Evolutionary conservation across 2,888 invertebrate species (phyloP), one percentile per base, ranked within the genome.

Genomic region (Macaria liturata): DNA sequence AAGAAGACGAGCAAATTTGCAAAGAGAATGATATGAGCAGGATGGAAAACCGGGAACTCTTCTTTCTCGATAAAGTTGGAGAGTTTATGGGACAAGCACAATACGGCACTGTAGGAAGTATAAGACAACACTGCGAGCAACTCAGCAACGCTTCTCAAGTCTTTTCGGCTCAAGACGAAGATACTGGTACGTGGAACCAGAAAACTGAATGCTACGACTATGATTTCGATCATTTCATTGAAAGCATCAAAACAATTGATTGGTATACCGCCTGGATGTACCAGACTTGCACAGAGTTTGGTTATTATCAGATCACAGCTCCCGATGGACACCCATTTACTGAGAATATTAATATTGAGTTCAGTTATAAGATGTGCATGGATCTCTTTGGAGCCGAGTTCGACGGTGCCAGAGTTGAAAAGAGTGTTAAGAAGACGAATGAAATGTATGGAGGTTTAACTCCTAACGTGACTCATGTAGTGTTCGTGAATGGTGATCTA

Each of bases 221-320:
- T 32, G 80, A 83, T 58, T 90, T 88, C 47, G 75, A 84, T 52
- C 67, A 67, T 20, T 74, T 83, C 70, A 74, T 89, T 9, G 68
- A 80, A 54, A 54, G 61, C 30, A 74, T 80, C 49, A 76, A 71
- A 49, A 59, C 71, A 4, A 65, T 71, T 31, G 76, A 80, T 55
- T 76, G 72, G 75, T 59, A 63, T n/a, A 66, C 72, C 2, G 72
- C 86, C 7, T 96, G 96, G 96, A 86, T 84, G 0, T 95, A 95
- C 75, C 96, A 96, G 81, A 95, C 95, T 0, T 96, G 96, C 80
- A 94, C 94, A 3, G 96, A 96, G 82, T 96, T 95, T 73, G 95
- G 96, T 34, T 96, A 94, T 75, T 96, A 92, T 75, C 95, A 95
- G 77, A 94, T 94, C 0, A 92, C 95, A 0, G 92, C 92, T 62